Evolutionary conservation across 2,113 vertebrate species (phyloP).

Genomic region (Perca fluviatilis): DNA sequence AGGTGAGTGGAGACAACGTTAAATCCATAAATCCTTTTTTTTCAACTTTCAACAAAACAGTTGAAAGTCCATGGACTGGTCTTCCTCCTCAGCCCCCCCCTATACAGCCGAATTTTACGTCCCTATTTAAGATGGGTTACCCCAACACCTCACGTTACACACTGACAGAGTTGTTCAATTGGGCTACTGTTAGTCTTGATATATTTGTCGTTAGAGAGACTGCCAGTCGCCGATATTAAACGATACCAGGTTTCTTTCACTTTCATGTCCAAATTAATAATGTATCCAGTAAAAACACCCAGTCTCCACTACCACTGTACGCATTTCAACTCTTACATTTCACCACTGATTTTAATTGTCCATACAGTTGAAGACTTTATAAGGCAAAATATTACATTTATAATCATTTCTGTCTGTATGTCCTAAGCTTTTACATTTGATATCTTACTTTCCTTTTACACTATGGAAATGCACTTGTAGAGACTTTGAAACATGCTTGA

Average conservation of each 20-base stretch:
- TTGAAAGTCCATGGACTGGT: neutral
- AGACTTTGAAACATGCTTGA: neutral
- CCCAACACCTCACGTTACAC: constrained; percentile 1
- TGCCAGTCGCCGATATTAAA: neutral
- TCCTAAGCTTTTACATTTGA: neutral
- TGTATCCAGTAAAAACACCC: neutral
- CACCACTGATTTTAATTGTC: neutral
- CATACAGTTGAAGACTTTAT: neutral
- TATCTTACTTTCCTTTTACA: neutral
- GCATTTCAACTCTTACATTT: neutral
- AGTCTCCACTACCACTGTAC: neutral
- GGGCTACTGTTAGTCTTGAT: neutral
- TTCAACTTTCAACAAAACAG: too few relatives aligned
- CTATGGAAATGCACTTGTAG: neutral
- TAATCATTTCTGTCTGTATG: neutral
- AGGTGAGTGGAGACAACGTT: constrained; percentile 83
- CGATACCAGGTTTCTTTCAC: neutral
- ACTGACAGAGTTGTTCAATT: neutral
- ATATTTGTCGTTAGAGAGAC: neutral
- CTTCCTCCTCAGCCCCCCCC: neutral
- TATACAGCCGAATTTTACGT: neutral
- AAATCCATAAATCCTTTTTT: neutral
- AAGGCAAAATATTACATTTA: neutral
- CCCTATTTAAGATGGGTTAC: neutral
- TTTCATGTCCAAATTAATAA: neutral